Conservation (phyloP, 1,140 invertebrate species). For the Pinna nobilis region DNA sequence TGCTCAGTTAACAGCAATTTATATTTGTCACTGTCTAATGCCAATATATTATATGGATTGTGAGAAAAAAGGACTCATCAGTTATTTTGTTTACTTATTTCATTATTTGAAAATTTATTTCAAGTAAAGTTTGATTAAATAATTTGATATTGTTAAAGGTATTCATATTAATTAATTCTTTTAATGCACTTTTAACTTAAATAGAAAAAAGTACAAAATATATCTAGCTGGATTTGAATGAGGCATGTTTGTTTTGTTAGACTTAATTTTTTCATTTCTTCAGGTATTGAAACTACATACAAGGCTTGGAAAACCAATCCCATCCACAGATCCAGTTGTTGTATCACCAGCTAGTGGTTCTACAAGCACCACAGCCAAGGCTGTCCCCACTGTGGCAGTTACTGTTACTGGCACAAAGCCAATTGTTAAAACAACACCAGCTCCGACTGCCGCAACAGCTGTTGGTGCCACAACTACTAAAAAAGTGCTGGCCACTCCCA, state of each 20-base stretch:
- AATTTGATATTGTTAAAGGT: too few species aligned
- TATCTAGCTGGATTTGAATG: not conserved
- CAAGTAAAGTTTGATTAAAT: too few species aligned
- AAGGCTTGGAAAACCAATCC: constrained; percentile 97
- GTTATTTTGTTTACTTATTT: too few species aligned
- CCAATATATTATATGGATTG: too few species aligned
- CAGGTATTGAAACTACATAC: constrained; percentile 95
- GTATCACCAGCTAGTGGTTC: constrained; percentile 52
- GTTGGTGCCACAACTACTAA: constrained; percentile 65
- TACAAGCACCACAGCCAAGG: constrained; percentile 41
- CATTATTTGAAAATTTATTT: too few species aligned
- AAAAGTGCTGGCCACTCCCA: constrained; percentile 83
- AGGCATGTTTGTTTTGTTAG: too few species aligned
- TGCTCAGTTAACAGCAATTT: not conserved
- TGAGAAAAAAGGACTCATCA: too few species aligned
- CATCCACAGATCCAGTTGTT: constrained; percentile 91
- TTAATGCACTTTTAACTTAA: not conserved
- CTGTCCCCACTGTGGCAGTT: constrained; percentile 44
- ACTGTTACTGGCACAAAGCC: constrained; percentile 57
- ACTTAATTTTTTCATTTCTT: constrained; percentile 18
- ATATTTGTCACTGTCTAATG: not conserved
- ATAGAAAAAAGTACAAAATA: not conserved
- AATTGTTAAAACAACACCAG: constrained; percentile 31
- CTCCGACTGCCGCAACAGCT: too few species aligned
- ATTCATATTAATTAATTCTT: not conserved